Conservation (phyloP, 2,888 invertebrate species). For the Tortricodes alternella region DNA sequence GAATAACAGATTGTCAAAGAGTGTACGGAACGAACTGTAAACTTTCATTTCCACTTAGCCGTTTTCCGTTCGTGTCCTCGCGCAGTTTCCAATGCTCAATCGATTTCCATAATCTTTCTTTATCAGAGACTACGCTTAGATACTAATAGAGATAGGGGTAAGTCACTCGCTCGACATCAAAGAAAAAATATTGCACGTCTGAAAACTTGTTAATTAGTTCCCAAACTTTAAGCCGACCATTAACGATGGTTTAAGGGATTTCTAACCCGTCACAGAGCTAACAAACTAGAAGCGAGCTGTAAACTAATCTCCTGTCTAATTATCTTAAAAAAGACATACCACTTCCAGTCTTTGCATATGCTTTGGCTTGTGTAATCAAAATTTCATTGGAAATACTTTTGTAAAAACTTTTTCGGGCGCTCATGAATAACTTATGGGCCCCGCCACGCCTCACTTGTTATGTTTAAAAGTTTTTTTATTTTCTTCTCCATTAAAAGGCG, state of each 20-base stretch:
- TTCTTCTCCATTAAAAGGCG: slow-evolving; percentile 71
- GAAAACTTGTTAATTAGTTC: slow-evolving; percentile 63
- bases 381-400: slow-evolving; percentile 51
- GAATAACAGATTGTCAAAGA: not conserved
- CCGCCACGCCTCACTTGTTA: slow-evolving; percentile 73
- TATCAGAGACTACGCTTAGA: slow-evolving; percentile 18
- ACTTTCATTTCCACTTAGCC: not conserved
- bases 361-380: slow-evolving; percentile 60
- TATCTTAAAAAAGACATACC: slow-evolving; percentile 28
- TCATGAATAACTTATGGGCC: slow-evolving; percentile 73
- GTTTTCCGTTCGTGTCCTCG: slow-evolving; percentile 11
- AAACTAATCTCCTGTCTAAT: not conserved
- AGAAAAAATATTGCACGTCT: slow-evolving; percentile 34
- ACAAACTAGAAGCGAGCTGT: not conserved
- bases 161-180: slow-evolving; percentile 14
- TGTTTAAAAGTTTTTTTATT: slow-evolving; percentile 75
- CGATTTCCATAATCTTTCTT: slow-evolving; percentile 26
- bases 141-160: not conserved
- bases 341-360: slow-evolving; percentile 33
- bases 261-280: not conserved
- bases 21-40: not conserved
- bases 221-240: slow-evolving; percentile 54
- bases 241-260: slow-evolving; percentile 54
- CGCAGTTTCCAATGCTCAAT: slow-evolving; percentile 19
- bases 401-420: slow-evolving; percentile 55